Base-by-base conservation (phyloP, 2,113 vertebrate species). In the Embiotoca jacksoni region DNA sequence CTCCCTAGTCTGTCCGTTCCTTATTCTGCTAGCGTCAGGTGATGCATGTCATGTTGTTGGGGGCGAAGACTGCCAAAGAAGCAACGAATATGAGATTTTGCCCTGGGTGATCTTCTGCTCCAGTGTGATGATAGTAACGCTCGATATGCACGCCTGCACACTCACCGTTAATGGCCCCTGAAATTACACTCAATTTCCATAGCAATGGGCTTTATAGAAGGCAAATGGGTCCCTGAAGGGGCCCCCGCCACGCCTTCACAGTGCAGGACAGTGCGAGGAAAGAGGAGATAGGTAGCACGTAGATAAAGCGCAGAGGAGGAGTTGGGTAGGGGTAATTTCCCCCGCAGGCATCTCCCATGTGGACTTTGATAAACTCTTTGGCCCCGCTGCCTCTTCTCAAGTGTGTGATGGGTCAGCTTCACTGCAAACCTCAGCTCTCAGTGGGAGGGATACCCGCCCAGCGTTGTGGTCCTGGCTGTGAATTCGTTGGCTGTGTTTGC, bases 121-220 rank as follows among this genome's bases (percentile, higher is more conserved):
- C 63, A 46, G 52, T 72, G 85, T 86, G 81, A 89, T 79, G 80
- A 89, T 75, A 82, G 74, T 4, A 4, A 35, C 8, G 44, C 75
- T 88, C 71, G 83, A 52, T 84, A 86, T 89, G 84, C 86, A 87
- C 30, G 68, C 69, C 76, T 10, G 63, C 72, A 60, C 75, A 67
- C 60, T 65, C 60, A 47, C 80, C 14, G 56, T 69, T 90, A 91
- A 92, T 74, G 30, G 80, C 36, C 80, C 88, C 87, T 85, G 88
- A 92, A 90, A 91, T 90, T 78, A 88, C 88, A 90, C 71, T 81
- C 83, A 70, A 89, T 90, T 88, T 91, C 83, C 83, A 85, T 82
- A 75, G 85, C 84, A 77, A 81, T 82, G 36, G 75, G 70, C 59
- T 88, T 91, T 75, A 78, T 79, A 72, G 79, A 84, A 75, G 82